These are phyloP conservation scores for Toxotes chatareus DNA, from an alignment of 2,113 vertebrate species.

Conservation along the genomic window DNA sequence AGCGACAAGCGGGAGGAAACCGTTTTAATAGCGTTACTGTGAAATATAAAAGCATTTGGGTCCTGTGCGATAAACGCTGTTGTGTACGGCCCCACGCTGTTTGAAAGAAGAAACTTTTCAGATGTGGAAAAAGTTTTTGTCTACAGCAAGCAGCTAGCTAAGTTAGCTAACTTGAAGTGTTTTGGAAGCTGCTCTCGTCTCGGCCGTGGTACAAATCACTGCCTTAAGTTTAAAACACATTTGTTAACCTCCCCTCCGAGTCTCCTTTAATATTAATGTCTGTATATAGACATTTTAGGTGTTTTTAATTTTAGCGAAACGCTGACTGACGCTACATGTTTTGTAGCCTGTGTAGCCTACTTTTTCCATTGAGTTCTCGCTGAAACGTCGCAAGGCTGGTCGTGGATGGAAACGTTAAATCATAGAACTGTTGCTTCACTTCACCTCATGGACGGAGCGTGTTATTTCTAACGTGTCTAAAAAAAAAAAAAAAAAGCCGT, in stretches of 20 bases:
- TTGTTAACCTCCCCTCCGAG: neutral
- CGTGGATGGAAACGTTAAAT: conserved; percentile 67
- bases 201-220: conserved; percentile 7
- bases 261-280: neutral
- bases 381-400: conserved; percentile 57
- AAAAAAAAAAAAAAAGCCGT: neutral
- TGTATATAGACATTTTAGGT: neutral
- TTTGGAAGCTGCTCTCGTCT: conserved; percentile 33
- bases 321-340: conserved; percentile 51
- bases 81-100: neutral
- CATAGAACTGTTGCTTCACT: conserved; percentile 22
- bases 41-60: neutral
- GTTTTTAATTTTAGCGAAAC: conserved; percentile 10
- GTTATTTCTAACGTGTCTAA: neutral
- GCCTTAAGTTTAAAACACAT: neutral
- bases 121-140: conserved; percentile 75
- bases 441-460: neutral
- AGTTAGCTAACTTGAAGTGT: conserved; percentile 43
- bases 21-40: neutral
- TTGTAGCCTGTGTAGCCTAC: conserved; percentile 56
- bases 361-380: conserved; percentile 76
- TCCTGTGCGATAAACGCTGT: neutral
- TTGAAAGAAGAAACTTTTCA: conserved; percentile 40
- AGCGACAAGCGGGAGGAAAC: conserved; percentile 8
- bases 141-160: conserved; percentile 49